These are phyloP conservation scores for Steinernema carpocapsae DNA, from an alignment of 2,888 invertebrate species.

Conservation along the genomic window DNA sequence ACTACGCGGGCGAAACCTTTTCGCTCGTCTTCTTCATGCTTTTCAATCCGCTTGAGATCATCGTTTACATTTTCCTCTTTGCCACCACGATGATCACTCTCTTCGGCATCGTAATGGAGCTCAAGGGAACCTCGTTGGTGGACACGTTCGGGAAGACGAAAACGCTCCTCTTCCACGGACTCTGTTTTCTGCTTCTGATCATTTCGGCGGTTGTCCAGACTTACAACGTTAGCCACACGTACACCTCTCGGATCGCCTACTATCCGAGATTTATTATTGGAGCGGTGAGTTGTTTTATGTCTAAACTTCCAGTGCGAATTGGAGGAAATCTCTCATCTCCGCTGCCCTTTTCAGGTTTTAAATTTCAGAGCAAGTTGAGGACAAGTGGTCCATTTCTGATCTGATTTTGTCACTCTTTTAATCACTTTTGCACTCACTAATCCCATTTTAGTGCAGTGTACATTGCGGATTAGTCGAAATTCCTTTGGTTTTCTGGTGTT, in stretches of 20 bases:
- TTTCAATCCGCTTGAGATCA: not conserved
- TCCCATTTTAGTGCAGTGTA: too few species aligned
- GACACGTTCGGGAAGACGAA: conserved; percentile 14
- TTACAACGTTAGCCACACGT: not conserved
- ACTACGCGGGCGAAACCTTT: not conserved
- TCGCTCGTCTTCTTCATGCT: not conserved
- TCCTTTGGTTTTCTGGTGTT: too few species aligned
- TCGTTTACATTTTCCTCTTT: conserved; percentile 23
- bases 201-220: not conserved
- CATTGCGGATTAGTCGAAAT: too few species aligned
- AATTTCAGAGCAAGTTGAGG: too few species aligned
- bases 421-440: too few species aligned
- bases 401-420: too few species aligned
- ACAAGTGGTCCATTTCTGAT: too few species aligned
- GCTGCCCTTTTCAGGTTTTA: too few species aligned
- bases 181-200: not conserved
- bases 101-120: not conserved
- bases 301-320: not conserved
- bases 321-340: too few species aligned
- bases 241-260: not conserved
- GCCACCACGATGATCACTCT: conserved; percentile 5
- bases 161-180: not conserved
- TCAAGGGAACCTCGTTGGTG: not conserved
- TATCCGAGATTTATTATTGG: conserved; percentile 12
- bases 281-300: conserved; percentile 11